These are phyloP conservation scores for Macrotus californicus DNA, from an alignment of 2,113 vertebrate species.

Conservation along the genomic window DNA sequence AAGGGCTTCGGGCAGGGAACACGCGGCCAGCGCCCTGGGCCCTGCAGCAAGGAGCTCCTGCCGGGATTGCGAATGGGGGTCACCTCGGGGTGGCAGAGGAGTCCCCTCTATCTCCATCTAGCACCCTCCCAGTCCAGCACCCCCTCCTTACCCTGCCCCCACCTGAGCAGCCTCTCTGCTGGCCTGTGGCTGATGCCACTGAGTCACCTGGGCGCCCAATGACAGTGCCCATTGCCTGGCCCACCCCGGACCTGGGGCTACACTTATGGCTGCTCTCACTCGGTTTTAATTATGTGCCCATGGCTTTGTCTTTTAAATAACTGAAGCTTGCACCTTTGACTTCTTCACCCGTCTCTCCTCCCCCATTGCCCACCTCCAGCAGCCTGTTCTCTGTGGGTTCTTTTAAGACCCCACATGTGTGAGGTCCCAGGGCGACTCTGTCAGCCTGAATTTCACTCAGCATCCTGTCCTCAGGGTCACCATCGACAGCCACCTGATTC, in stretches of 20 bases:
- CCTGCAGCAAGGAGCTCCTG: neutral
- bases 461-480: too few species aligned
- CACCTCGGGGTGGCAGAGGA: rapidly evolving
- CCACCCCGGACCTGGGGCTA: neutral
- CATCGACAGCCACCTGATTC: neutral
- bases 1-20: neutral
- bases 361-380: neutral
- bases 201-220: rapidly evolving
- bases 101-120: too few species aligned
- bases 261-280: neutral
- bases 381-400: neutral
- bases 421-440: neutral
- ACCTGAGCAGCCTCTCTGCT: neutral
- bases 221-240: neutral
- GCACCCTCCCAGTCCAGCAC: neutral
- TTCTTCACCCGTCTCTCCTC: neutral
- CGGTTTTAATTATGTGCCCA: neutral
- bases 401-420: neutral
- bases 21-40: neutral
- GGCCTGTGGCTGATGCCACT: rapidly evolving
- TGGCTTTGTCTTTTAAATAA: too few species aligned
- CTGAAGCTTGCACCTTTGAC: neutral
- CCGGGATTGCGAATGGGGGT: rapidly evolving
- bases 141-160: too few species aligned
- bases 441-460: neutral